Base-by-base conservation (phyloP, 1,140 invertebrate species). In the Chrysomallon squamiferum region DNA sequence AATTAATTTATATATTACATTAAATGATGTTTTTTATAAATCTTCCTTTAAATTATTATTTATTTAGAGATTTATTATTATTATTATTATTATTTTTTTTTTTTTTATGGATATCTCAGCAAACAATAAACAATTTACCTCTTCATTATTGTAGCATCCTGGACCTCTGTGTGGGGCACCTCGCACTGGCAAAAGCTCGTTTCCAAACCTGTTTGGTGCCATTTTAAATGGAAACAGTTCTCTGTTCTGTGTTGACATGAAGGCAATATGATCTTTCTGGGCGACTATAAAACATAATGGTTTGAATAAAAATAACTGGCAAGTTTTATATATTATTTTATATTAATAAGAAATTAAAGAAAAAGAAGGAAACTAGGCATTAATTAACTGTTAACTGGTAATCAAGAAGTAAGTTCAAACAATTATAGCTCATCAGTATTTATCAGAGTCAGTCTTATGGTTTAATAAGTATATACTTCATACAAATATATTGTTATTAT, bases 171-270 rank as follows among this genome's bases (percentile, higher is more conserved):
- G 71, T 61, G 83, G 79, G 2, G 69, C 71, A 25, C 83, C 83
- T 66, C 77, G 59, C 1, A 84, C 38, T 7, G 81, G 80, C 47
- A 68, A 72, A 15, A 83, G 66, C 49, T 82, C 81, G 70, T 82
- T 84, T 29, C 83, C 83, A 77, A 85, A 83, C 52, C 81, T 70
- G 65, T 81, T 79, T 18, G 69, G 72, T n/a, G 83, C 75, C 72
- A 82, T 80, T 35, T 78, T 75, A 0, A 64, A 62, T 30, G 83
- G 83, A 60, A 82, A 85, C 50, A 85, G 49, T 45, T 81, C 74
- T 47, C 83, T 65, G 43, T 82, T 69, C 59, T 76, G 61, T n/a
- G 79, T 82, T 43, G 83, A 77, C 75, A 78, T 75, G 64, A 84
- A 84, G 47, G 76, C 75, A 52, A 84, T 73, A 38, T 76, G 76